phyloP scores from a whole-genome alignment of 2,113 vertebrate genomes.

The Corapipo altera region DNA sequence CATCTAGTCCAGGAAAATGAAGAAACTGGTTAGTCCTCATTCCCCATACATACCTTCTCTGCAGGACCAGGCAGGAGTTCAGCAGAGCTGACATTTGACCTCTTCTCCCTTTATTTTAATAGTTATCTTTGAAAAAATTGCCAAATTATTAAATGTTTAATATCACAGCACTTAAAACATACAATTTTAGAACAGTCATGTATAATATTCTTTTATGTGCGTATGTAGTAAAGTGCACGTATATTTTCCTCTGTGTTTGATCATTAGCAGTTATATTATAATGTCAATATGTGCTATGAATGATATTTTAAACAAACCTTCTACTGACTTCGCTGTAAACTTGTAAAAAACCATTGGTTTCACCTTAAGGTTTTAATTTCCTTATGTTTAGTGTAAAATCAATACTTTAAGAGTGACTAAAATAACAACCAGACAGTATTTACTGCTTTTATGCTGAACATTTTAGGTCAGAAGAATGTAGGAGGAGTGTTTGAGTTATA shows the following conservation, averaged over 20 bases:
- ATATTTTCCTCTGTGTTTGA: constrained; percentile 53
- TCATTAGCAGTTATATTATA: constrained; percentile 57
- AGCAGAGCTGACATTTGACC: constrained; percentile 19
- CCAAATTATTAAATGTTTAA: constrained; percentile 65
- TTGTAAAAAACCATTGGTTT: constrained; percentile 62
- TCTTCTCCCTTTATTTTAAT: constrained; percentile 51
- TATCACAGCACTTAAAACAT: constrained; percentile 50
- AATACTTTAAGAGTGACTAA: constrained; percentile 61
- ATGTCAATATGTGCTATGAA: constrained; percentile 39
- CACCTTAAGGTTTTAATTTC: constrained; percentile 68
- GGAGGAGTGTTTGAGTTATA: constrained; percentile 27
- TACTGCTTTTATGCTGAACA: constrained; percentile 52
- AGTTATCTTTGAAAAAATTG: constrained; percentile 59
- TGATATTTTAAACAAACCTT: constrained; percentile 58
- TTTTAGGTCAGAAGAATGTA: neutral
- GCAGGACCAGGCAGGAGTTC: neutral
- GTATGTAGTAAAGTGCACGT: constrained; percentile 14
- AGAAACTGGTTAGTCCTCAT: neutral
- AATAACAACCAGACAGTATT: constrained; percentile 64
- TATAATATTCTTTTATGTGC: constrained; percentile 50
- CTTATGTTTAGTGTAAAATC: constrained; percentile 63
- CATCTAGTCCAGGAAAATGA: neutral
- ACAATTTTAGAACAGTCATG: constrained; percentile 43
- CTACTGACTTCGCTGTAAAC: constrained; percentile 57
- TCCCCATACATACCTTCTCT: neutral